phyloP scores from a whole-genome alignment of 2,113 vertebrate species.

The Dissostichus mawsoni region DNA sequence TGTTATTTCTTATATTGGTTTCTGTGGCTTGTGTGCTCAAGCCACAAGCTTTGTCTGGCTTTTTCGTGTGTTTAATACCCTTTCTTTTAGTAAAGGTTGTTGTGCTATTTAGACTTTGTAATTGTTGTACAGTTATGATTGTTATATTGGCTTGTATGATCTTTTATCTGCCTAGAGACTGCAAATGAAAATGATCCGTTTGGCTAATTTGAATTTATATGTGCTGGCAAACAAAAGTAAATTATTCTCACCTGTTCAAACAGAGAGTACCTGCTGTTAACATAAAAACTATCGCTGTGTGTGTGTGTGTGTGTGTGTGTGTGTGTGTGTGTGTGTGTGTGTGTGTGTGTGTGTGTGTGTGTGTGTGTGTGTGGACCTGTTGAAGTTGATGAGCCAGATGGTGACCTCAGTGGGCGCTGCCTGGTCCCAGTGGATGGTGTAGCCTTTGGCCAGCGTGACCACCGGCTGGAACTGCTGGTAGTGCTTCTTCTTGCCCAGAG shows the following conservation, averaged over 20 bases:
- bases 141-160: not conserved
- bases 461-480: slow-evolving; percentile 99
- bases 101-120: not conserved
- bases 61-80: too few relatives aligned
- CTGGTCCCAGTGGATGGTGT: slow-evolving; percentile 96
- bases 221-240: too few relatives aligned
- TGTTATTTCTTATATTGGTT: too few relatives aligned
- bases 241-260: not conserved
- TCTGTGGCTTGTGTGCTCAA: too few relatives aligned
- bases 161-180: not conserved
- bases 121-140: not conserved
- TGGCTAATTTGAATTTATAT: too few relatives aligned
- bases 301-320: not conserved
- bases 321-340: not conserved
- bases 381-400: slow-evolving; percentile 98
- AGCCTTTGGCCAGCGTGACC: slow-evolving; percentile 90
- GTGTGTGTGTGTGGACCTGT: slow-evolving; percentile 83
- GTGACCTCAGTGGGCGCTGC: slow-evolving; percentile 91
- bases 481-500: slow-evolving; percentile 91
- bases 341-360: too few relatives aligned
- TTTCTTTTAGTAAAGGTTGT: not conserved
- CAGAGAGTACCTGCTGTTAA: not conserved
- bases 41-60: too few relatives aligned
- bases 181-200: not conserved
- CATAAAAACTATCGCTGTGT: too few relatives aligned